These are phyloP conservation scores for Larimichthys crocea DNA, from an alignment of 2,113 vertebrate genomes.

Conservation along the genomic window DNA sequence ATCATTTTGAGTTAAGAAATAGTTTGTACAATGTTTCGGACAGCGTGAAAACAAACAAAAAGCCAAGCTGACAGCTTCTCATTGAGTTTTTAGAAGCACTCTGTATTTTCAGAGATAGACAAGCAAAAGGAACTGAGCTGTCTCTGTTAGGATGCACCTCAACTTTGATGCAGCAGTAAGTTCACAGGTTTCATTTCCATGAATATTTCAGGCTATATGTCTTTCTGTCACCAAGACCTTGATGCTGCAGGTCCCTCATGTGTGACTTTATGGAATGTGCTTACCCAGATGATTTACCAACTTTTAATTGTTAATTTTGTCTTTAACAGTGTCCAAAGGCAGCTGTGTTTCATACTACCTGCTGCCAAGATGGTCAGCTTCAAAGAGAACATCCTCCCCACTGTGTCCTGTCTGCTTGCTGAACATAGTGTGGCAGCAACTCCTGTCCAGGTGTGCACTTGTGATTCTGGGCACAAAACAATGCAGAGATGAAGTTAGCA, in stretches of 20 bases:
- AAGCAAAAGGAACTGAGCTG: constrained; percentile 3
- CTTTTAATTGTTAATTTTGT: not conserved
- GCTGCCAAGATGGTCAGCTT: not conserved
- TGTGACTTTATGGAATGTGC: constrained; percentile 21
- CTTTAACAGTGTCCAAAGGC: constrained; percentile 3
- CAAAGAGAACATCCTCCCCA: not conserved
- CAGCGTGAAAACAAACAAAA: constrained; percentile 7
- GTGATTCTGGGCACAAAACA: constrained; percentile 35
- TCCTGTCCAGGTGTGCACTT: constrained; percentile 22
- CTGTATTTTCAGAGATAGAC: constrained; percentile 11
- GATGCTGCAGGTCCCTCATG: not conserved
- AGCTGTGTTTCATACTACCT: constrained; percentile 1
- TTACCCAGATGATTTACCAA: constrained; percentile 14
- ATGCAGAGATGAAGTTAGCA: constrained; percentile 25
- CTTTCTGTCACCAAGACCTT: constrained; percentile 5
- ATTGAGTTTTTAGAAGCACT: constrained; percentile 5
- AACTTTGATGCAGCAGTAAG: not conserved
- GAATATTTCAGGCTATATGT: constrained; percentile 2
- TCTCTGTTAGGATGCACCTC: constrained; percentile 5
- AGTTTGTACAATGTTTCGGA: not conserved
- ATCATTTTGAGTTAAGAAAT: not conserved
- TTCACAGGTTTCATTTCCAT: constrained; percentile 27
- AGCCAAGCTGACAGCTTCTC: constrained; percentile 18
- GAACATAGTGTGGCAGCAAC: not conserved
- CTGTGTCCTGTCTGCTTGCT: not conserved